Evolutionary conservation across 2,797 vertebrate species (phyloP).

Genomic region (Emys orbicularis): DNA sequence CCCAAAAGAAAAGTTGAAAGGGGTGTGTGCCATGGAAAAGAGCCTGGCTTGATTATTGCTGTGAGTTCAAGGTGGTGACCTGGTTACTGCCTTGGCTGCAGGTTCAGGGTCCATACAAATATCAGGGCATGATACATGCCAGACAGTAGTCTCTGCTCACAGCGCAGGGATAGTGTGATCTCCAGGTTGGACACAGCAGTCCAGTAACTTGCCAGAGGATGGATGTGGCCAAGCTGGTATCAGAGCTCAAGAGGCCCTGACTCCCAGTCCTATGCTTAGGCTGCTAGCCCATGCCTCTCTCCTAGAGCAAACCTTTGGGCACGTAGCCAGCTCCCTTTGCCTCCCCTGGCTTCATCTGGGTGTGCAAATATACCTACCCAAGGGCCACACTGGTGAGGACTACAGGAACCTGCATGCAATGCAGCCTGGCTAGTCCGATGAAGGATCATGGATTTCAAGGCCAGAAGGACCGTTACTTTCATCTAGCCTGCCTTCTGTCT

Average conservation of each 20-base stretch:
- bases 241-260: fast-evolving
- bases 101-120: not conserved
- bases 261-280: not conserved
- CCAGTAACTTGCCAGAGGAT: fast-evolving
- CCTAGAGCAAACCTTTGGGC: not conserved
- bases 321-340: not conserved
- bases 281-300: not conserved
- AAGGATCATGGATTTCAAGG: not conserved
- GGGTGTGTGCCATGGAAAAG: not conserved
- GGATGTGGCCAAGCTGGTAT: fast-evolving
- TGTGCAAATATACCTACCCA: too few species aligned
- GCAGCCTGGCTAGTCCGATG: not conserved
- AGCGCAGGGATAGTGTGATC: not conserved
- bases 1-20: not conserved
- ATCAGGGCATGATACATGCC: not conserved
- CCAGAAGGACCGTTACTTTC: not conserved
- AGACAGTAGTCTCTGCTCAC: not conserved
- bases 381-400: too few species aligned
- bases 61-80: not conserved
- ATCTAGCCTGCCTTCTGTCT: not conserved
- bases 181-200: not conserved
- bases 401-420: not conserved
- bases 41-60: not conserved
- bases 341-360: too few species aligned
- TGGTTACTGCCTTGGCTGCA: not conserved